A percentile compares a stretch with the other conserved stretches of the same genome.
Conservation (phyloP, 2,888 invertebrate genomes). For the Notodonta ziczac region DNA sequence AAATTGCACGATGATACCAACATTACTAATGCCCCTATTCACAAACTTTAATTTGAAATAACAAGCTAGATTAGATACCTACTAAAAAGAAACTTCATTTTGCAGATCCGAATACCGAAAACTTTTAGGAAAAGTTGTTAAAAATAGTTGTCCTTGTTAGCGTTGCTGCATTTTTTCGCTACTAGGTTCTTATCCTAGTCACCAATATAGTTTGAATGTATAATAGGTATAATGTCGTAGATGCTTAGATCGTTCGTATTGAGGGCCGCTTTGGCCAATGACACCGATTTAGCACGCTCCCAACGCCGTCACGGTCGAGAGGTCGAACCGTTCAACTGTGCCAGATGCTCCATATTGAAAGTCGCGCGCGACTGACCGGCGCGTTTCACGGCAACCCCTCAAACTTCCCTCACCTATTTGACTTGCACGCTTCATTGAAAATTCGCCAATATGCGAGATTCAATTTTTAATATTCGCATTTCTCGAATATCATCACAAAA, state of each 20-base stretch:
- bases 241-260: background rate
- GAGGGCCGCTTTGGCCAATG: constrained; percentile 33
- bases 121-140: too few species aligned
- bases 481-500: constrained; percentile 37
- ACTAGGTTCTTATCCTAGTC: background rate
- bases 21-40: too few species aligned
- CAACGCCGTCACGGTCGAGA: constrained; percentile 59
- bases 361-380: constrained; percentile 66
- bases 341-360: constrained; percentile 77
- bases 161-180: too few species aligned
- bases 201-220: background rate
- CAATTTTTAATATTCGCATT: constrained; percentile 53
- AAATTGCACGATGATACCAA: too few species aligned
- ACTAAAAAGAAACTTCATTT: too few species aligned
- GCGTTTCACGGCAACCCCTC: constrained; percentile 67
- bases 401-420: constrained; percentile 65
- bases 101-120: too few species aligned
- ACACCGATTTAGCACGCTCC: constrained; percentile 66
- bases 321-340: constrained; percentile 56
- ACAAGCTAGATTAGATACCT: too few species aligned
- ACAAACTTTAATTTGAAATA: too few species aligned
- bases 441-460: constrained; percentile 60
- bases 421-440: constrained; percentile 62
- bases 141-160: too few species aligned
- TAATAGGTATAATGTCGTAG: too few species aligned